Evolutionary conservation across 2,888 invertebrate species (phyloP), one percentile per base, ranked within the genome.

Genomic region (Eupithecia exiguata): DNA sequence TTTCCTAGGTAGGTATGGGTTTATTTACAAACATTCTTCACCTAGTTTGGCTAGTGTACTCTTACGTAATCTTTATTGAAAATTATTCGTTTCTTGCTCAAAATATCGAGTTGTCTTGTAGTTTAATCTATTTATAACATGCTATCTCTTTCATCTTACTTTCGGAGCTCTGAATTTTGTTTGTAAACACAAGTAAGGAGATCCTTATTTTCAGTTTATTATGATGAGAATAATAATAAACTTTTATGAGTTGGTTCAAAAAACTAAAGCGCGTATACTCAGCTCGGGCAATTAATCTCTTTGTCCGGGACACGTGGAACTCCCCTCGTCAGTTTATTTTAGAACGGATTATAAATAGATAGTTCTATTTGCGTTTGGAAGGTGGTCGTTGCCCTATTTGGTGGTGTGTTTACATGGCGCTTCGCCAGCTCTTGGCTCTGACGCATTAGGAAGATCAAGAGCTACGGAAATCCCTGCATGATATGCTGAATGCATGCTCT

Each of bases 361-460:
- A 83, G 84, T 85, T 87, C 91, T 93, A 93, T 93, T 93, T 93
- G 86, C 84, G 90, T 91, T 86, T 78, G 81, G 79, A 85, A 82
- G 84, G 84, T 92, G 93, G 92, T 93, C 93, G 90, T 92, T 93
- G 92, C 93, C 93, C 94, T 92, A 92, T 92, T 92, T 93, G 93
- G 93, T 90, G 84, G 84, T 88, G 84, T 92, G 92, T 93, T 92
- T 93, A 92, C 91, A 88, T 92, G 92, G 92, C 92, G 87, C 83
- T 79, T 72, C 86, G 91, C 91, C 91, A 92, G 87, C 82, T 79
- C 74, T 80, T 81, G 77, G 76, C 75, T 77, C 83, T 86, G 84
- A 86, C 84, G 84, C 80, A 80, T 82, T 83, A 76, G 77, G 78
- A 75, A 74, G 75, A 79, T 75, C 78, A 66, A 36, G 36, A 61